Evolutionary conservation across 2,113 vertebrate species (phyloP).

Genomic region (Mionectes macconnelli): DNA sequence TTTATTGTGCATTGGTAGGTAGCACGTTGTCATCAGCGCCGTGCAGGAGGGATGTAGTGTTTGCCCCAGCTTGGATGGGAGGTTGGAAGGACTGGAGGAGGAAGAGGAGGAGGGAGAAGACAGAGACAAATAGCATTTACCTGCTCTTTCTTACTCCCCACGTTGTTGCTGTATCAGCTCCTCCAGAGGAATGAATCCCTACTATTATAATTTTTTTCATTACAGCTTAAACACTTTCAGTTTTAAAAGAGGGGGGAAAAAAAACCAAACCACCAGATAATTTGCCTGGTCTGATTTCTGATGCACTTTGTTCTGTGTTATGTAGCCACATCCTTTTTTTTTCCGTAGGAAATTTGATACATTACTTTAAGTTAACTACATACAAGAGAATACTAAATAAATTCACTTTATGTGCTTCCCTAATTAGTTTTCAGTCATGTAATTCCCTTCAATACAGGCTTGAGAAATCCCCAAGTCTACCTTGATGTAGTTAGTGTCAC

Average conservation of each 20-base stretch:
- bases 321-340: not conserved
- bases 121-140: not conserved
- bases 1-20: constrained; percentile 36
- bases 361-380: constrained; percentile 69
- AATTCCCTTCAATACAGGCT: constrained; percentile 61
- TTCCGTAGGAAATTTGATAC: constrained; percentile 50
- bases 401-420: constrained; percentile 62
- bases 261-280: not conserved
- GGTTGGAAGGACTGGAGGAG: not conserved
- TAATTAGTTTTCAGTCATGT: constrained; percentile 70
- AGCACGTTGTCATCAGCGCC: not conserved
- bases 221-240: constrained; percentile 25
- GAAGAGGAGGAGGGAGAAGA: not conserved
- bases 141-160: not conserved
- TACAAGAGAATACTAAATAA: constrained; percentile 64
- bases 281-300: constrained; percentile 53
- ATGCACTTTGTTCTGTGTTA: constrained; percentile 27
- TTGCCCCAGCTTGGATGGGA: not conserved
- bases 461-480: constrained; percentile 67
- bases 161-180: rapidly evolving
- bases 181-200: not conserved
- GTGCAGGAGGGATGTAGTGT: not conserved
- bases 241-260: constrained; percentile 1
- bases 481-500: constrained; percentile 70
- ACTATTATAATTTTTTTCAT: constrained; percentile 13